phyloP scores from a whole-genome alignment of 2,797 vertebrate species.

The Sebastes cheni region DNA sequence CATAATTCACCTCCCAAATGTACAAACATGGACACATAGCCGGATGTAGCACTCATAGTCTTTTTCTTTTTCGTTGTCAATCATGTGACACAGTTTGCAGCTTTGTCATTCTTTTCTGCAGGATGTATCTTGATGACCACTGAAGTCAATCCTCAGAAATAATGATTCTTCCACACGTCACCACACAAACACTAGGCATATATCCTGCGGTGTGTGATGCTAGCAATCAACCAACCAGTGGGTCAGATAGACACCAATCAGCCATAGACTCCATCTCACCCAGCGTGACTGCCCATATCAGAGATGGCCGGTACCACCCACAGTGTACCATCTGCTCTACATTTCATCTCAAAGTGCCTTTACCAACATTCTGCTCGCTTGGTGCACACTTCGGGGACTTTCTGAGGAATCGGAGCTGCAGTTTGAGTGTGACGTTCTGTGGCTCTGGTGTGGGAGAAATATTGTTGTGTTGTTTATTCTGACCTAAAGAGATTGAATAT shows the following conservation, averaged over 20 bases:
- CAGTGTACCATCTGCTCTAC: conserved; percentile 73
- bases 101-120: conserved; percentile 4
- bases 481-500: neutral
- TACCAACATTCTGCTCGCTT: conserved; percentile 44
- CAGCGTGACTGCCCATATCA: conserved; percentile 68
- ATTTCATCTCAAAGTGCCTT: conserved; percentile 63
- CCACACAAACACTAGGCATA: conserved; percentile 57
- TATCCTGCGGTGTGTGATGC: conserved; percentile 61
- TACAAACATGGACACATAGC: neutral
- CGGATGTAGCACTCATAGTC: neutral
- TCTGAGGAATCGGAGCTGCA: neutral
- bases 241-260: conserved; percentile 80
- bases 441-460: neutral
- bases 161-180: conserved; percentile 51
- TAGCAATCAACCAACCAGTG: conserved; percentile 80
- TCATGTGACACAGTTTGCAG: neutral
- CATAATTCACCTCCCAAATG: neutral
- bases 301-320: conserved; percentile 67
- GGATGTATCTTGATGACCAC: conserved; percentile 28
- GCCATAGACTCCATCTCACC: conserved; percentile 61
- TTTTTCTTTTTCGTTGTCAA: neutral
- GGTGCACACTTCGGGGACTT: conserved; percentile 38
- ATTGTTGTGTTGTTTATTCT: neutral
- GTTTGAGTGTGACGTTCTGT: conserved; percentile 9
- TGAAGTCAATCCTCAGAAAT: conserved; percentile 35